Evolutionary conservation across 2,888 invertebrate genomes (phyloP).

Genomic region (Parnassius smintheus): DNA sequence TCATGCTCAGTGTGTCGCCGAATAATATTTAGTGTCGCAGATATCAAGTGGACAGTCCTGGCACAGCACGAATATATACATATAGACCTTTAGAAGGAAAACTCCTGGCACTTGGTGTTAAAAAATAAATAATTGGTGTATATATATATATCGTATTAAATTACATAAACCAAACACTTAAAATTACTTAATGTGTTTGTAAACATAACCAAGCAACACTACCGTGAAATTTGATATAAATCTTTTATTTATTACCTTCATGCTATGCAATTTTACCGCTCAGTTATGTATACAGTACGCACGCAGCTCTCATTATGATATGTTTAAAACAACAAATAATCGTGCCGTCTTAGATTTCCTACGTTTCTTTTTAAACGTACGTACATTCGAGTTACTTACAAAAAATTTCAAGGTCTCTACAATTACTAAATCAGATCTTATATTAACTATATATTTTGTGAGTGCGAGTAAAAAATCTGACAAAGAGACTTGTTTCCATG

Average conservation of each 20-base stretch:
- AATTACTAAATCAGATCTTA: slow-evolving; percentile 12
- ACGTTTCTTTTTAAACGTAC: slow-evolving; percentile 6
- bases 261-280: too few species aligned
- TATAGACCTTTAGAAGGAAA: too few species aligned
- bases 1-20: too few species aligned
- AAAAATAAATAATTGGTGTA: too few species aligned
- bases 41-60: too few species aligned
- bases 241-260: not conserved
- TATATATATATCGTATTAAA: slow-evolving; percentile 11
- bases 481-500: slow-evolving; percentile 11
- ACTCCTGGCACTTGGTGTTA: too few species aligned
- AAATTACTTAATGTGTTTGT: slow-evolving; percentile 10
- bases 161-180: not conserved
- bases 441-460: not conserved
- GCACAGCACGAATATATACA: too few species aligned
- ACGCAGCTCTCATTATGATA: too few species aligned
- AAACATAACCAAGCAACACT: slow-evolving; percentile 1
- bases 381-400: slow-evolving; percentile 2
- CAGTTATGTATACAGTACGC: not conserved
- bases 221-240: slow-evolving; percentile 7
- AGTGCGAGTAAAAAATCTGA: slow-evolving; percentile 11
- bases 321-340: too few species aligned
- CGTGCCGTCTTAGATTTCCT: too few species aligned
- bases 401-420: slow-evolving; percentile 19
- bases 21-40: too few species aligned